Evolutionary conservation across 1,140 invertebrate species (phyloP).

Genomic region (Pseudoatta argentina): DNA sequence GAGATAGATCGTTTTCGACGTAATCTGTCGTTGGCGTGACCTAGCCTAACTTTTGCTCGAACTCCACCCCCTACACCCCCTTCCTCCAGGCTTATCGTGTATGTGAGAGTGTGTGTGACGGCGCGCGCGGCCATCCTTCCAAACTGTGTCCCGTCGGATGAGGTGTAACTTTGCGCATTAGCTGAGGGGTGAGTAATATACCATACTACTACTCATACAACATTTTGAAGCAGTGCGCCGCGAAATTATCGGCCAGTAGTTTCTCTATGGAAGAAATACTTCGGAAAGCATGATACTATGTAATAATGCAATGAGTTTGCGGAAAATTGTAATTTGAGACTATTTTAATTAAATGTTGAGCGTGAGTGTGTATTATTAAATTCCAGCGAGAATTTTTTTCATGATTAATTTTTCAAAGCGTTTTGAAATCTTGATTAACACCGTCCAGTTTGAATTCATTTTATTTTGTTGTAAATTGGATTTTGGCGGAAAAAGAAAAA

Average conservation of each 20-base stretch:
- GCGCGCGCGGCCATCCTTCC: conserved; percentile 9
- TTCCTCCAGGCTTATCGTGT: conserved; percentile 41
- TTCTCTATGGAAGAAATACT: neutral
- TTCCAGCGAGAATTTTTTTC: neutral
- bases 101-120: conserved; percentile 53
- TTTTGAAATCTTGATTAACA: conserved; percentile 42
- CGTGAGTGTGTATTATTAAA: neutral
- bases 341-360: conserved; percentile 36
- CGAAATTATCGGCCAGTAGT: conserved; percentile 15
- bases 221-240: conserved; percentile 9
- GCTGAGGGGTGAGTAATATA: conserved; percentile 50
- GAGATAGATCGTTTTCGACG: conserved; percentile 77
- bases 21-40: conserved; percentile 77
- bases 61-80: conserved; percentile 14
- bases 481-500: conserved; percentile 9
- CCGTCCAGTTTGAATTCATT: conserved; percentile 14
- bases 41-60: conserved; percentile 75
- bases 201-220: conserved; percentile 20
- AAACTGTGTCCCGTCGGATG: conserved; percentile 24
- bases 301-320: neutral
- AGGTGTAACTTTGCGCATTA: conserved; percentile 40
- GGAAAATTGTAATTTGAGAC: neutral
- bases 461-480: conserved; percentile 40
- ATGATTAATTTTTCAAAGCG: conserved; percentile 28
- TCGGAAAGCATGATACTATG: neutral